Percentiles rank a stretch among this genome's conserved stretches.
Evolutionary conservation across 30 jellyfish, hydroid and myxozoan genomes (phyloP).

Genomic region (Aurelia aurita complex sp. Pacific): DNA sequence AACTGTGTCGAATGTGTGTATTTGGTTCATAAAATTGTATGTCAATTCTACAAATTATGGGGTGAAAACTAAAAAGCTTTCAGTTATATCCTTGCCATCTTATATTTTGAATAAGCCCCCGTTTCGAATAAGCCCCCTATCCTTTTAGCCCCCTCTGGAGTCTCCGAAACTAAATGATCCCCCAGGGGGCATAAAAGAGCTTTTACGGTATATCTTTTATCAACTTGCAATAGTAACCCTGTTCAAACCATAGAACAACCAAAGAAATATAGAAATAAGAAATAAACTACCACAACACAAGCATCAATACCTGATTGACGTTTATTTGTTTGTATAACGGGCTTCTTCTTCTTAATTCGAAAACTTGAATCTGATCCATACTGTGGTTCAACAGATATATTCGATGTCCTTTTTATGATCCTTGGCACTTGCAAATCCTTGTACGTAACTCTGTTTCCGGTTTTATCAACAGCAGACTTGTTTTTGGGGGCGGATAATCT

Average conservation of each 20-base stretch:
- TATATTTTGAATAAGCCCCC: no score
- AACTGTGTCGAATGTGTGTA: no score
- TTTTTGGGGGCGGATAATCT: neutral
- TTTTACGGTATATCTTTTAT: no score
- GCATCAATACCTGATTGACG: conserved; percentile 13
- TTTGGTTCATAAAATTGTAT: no score
- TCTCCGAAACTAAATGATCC: no score
- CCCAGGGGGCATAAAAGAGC: no score
- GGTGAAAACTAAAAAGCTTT: no score
- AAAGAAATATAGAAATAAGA: neutral
- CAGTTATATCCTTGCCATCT: no score
- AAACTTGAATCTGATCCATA: conserved; percentile 87
- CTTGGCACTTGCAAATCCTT: conserved; percentile 57
- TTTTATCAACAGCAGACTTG: conserved; percentile 13
- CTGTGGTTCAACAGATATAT: conserved; percentile 88
- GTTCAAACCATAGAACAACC: neutral
- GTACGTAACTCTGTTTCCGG: conserved; percentile 61
- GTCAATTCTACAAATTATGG: no score
- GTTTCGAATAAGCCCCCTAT: no score
- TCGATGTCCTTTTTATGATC: conserved; percentile 68
- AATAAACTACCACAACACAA: neutral
- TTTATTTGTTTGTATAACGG: conserved; percentile 37
- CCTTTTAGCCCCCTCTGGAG: no score
- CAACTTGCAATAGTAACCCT: no score
- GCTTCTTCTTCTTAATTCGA: conserved; percentile 11